Conservation (phyloP, 1,140 invertebrate genomes). For the Lasioglossum albipes region DNA sequence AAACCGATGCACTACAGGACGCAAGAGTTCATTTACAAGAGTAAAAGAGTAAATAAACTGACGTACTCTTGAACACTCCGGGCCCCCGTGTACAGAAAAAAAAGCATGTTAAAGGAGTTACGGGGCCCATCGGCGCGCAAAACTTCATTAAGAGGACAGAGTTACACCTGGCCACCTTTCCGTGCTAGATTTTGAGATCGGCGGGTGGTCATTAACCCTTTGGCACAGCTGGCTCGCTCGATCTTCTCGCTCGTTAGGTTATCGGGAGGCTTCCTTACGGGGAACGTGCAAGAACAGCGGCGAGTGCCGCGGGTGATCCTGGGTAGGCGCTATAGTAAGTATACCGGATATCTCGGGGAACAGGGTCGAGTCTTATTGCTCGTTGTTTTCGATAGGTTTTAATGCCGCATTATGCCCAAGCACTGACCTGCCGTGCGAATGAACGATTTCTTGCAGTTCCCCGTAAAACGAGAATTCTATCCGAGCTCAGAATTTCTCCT, state of each 20-base stretch:
- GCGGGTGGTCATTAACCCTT: constrained; percentile 36
- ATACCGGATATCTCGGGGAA: constrained; percentile 39
- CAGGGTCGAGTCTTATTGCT: constrained; percentile 30
- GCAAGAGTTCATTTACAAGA: too few relatives aligned
- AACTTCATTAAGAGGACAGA: too few relatives aligned
- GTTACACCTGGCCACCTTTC: too few relatives aligned
- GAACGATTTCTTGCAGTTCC: not conserved
- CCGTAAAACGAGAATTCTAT: constrained; percentile 10
- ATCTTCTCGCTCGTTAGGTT: constrained; percentile 58
- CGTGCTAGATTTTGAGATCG: not conserved
- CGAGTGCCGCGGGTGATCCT: constrained; percentile 47
- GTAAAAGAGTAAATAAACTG: too few relatives aligned
- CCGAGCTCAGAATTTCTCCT: not conserved
- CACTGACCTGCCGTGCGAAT: not conserved
- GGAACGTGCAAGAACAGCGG: constrained; percentile 16
- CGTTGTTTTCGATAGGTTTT: constrained; percentile 46
- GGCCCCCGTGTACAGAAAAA: too few relatives aligned
- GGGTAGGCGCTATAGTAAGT: constrained; percentile 7
- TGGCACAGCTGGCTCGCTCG: constrained; percentile 41
- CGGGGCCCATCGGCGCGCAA: too few relatives aligned
- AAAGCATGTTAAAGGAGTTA: too few relatives aligned
- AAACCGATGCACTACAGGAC: too few relatives aligned
- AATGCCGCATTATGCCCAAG: not conserved
- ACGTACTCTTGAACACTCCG: too few relatives aligned
- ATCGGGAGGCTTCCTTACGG: constrained; percentile 32